Percentiles rank a stretch among this genome's conserved stretches.
phyloP scores from a whole-genome alignment of 2,797 vertebrate genomes.

The Ctenopoma multispine region DNA sequence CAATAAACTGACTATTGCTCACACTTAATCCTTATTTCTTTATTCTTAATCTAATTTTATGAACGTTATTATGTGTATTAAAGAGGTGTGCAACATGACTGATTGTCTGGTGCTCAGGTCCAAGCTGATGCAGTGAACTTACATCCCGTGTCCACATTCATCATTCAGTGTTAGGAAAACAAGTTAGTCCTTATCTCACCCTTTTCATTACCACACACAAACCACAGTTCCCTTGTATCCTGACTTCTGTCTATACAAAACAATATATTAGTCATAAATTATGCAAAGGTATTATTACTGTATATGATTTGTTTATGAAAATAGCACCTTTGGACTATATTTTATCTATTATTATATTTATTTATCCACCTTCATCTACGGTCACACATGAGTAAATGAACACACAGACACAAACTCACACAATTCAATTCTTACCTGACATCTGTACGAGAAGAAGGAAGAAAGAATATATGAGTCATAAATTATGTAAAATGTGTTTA shows the following conservation, averaged over 20 bases:
- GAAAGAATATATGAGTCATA: conserved; percentile 20
- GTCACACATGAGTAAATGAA: neutral
- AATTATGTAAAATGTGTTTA: conserved; percentile 34
- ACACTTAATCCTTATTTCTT: conserved; percentile 2
- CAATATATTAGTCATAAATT: too few relatives aligned
- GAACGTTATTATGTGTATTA: neutral
- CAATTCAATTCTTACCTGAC: neutral
- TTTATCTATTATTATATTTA: too few relatives aligned
- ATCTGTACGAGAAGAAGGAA: too few relatives aligned
- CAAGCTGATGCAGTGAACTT: neutral
- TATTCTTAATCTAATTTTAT: conserved; percentile 13
- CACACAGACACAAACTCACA: neutral
- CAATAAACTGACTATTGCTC: conserved; percentile 33
- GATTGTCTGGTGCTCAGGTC: neutral
- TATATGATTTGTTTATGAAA: conserved; percentile 15
- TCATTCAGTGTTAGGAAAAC: conserved; percentile 15
- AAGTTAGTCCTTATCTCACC: conserved; percentile 24
- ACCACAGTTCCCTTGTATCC: neutral
- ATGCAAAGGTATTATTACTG: too few relatives aligned
- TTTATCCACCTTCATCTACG: neutral
- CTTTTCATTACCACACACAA: conserved; percentile 6
- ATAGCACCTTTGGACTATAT: too few relatives aligned
- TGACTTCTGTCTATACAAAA: neutral
- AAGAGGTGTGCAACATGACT: conserved; percentile 1
- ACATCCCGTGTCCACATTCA: neutral